Evolutionary conservation across 2,888 invertebrate genomes (phyloP), one percentile per base, ranked within the genome.

Genomic region (Zygaena filipendulae): DNA sequence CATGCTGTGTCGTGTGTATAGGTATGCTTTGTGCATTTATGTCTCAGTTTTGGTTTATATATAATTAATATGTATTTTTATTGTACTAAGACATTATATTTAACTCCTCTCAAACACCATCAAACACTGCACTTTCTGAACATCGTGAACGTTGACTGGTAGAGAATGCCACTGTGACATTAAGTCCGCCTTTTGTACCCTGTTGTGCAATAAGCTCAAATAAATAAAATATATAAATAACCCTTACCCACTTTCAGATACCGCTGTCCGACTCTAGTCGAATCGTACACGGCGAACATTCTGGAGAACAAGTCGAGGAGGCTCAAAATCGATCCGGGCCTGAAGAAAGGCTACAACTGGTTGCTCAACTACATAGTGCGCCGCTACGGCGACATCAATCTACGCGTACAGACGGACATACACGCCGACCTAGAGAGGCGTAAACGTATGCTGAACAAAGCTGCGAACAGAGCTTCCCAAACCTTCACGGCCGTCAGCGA

Each of bases 261-360:
- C 57, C 83, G 86, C 49, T 91, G 92, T 58, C 91, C 91, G 0
- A 92, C 93, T 0, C 74, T 91, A 53, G 87, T 95, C 1, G 91
- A 92, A 67, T 85, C 86, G 2, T 90, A 90, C 66, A 83, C 84
- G 9, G 84, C 86, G 0, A 58, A 62, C 10, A 43, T 49, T 0
- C 35, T 48, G 3, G 52, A 55, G n/a, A 40, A 25, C 0, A 69
- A 59, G 13, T 41, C 52, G 1, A 74, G 64, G 39, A 82, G 81
- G 27, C 61, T 67, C 3, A 85, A 84, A 60, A 67, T 87, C 32
- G 90, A 90, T 47, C 81, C 82, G 0, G 86, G 86, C 1, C 83
- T 91, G 5, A 82, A 84, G 34, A 83, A 83, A 45, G 88, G 88
- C 1, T 88, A 89, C 53, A 71, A 77, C 12, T 88, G 92, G 91